Evolutionary conservation across 2,888 invertebrate species (phyloP).

Genomic region (Lasioglossum calceatum): DNA sequence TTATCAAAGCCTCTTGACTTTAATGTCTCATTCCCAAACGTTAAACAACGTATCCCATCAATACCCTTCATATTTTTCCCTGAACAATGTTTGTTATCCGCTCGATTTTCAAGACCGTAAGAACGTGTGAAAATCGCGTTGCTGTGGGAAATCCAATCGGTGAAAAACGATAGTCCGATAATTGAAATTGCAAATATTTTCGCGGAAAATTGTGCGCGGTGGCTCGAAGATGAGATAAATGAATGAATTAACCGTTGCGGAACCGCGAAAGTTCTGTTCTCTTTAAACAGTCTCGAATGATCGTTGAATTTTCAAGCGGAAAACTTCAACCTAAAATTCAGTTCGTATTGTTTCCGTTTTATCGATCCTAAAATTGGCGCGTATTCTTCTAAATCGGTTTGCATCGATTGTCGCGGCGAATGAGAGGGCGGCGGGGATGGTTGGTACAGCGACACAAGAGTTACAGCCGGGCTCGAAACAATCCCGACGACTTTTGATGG

Average conservation of each 20-base stretch:
- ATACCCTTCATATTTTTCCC: neutral
- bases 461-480: slow-evolving; percentile 80
- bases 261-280: neutral
- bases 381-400: slow-evolving; percentile 1
- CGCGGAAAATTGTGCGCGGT: neutral
- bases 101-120: neutral
- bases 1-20: neutral
- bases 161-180: neutral
- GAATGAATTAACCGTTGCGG: neutral
- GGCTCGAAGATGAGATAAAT: neutral
- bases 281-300: neutral
- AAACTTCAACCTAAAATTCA: too few species aligned
- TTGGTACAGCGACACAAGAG: slow-evolving; percentile 69
- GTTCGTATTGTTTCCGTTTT: neutral
- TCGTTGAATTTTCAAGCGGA: neutral
- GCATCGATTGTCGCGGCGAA: slow-evolving; percentile 14
- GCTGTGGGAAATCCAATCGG: neutral
- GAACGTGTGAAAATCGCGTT: neutral
- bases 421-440: slow-evolving; percentile 19
- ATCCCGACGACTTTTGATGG: slow-evolving; percentile 83
- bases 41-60: neutral
- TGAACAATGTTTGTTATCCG: neutral
- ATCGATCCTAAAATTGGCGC: neutral
- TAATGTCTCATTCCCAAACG: neutral
- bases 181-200: slow-evolving; percentile 9